Conservation (phyloP, 2,797 vertebrate species). For the Clarias platycephalus region DNA sequence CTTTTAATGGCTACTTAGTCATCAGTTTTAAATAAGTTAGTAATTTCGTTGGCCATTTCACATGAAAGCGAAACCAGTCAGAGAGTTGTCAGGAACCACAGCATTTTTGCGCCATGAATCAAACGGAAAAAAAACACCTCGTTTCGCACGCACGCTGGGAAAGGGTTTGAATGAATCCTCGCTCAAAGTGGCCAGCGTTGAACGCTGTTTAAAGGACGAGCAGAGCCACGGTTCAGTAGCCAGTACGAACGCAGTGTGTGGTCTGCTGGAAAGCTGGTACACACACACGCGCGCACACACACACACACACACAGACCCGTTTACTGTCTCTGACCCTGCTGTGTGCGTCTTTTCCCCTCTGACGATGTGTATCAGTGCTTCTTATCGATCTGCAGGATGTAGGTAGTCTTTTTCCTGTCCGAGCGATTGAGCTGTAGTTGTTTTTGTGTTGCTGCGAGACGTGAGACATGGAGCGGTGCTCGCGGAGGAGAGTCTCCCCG, state of each 20-base stretch:
- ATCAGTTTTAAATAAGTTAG: constrained; percentile 17
- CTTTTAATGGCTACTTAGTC: constrained; percentile 16
- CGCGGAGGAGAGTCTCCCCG: constrained; percentile 10
- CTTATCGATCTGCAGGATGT: not conserved
- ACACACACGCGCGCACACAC: not conserved
- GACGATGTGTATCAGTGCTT: not conserved
- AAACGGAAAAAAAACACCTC: constrained; percentile 23
- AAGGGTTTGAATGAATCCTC: constrained; percentile 23
- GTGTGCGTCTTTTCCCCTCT: not conserved
- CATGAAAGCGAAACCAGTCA: constrained; percentile 29
- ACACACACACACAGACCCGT: not conserved
- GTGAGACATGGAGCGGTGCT: constrained; percentile 1
- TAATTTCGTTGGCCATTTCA: constrained; percentile 22
- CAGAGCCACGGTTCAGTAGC: constrained; percentile 3
- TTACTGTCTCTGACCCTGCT: not conserved
- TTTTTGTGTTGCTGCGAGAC: constrained; percentile 8
- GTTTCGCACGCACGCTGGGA: not conserved
- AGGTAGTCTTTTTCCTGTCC: not conserved
- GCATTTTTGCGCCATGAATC: constrained; percentile 46
- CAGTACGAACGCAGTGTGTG: constrained; percentile 13
- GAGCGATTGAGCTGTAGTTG: not conserved
- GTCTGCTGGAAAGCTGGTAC: not conserved
- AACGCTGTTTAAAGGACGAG: constrained; percentile 16
- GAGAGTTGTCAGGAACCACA: constrained; percentile 26
- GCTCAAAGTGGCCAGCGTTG: not conserved